Conservation (phyloP, 2,888 invertebrate genomes). For the Drosophila yooni region DNA sequence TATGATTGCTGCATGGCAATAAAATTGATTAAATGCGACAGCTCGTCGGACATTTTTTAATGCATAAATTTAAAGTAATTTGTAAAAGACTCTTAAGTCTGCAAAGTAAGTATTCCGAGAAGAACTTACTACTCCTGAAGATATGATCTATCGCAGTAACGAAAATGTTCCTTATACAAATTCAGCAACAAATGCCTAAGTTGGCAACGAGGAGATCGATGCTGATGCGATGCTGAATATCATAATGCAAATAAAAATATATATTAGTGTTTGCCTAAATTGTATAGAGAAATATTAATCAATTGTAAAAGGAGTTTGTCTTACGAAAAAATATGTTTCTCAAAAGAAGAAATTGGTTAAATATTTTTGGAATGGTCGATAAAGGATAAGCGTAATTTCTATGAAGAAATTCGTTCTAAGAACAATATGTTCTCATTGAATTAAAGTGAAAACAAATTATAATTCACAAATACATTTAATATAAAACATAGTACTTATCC, state of each 20-base stretch:
- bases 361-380: not conserved
- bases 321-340: not conserved
- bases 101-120: not conserved
- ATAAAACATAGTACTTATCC: not conserved
- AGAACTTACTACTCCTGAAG: too few relatives aligned
- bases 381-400: not conserved
- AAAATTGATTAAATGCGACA: slow-evolving; percentile 82
- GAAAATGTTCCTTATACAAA: not conserved
- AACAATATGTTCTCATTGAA: not conserved
- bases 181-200: not conserved
- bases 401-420: not conserved
- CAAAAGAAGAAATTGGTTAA: not conserved
- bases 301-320: not conserved
- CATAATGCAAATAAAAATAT: not conserved
- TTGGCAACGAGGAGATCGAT: not conserved
- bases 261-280: not conserved
- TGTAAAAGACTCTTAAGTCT: slow-evolving; percentile 4
- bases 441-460: not conserved
- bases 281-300: not conserved
- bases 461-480: not conserved
- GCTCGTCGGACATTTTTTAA: slow-evolving; percentile 59
- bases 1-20: slow-evolving; percentile 69
- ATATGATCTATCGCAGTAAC: not conserved
- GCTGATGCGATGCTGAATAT: not conserved
- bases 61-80: slow-evolving; percentile 73